Base-by-base conservation (phyloP, 1,140 invertebrate species). In the Drosophila bocqueti region DNA sequence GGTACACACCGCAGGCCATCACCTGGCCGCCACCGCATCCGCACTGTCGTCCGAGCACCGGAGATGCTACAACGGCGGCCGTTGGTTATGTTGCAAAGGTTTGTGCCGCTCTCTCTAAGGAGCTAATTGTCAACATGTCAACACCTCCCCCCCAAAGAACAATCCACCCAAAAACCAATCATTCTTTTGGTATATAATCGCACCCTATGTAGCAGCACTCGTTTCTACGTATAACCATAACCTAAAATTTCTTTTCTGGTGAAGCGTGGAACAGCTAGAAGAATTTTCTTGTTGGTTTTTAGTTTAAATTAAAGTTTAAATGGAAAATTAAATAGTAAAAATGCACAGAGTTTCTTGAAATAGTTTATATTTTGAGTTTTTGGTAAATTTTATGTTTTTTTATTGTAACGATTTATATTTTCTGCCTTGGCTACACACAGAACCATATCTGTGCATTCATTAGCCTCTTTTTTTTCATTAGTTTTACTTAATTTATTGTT, bases 61-160 rank as follows among this genome's bases (percentile, higher is more conserved):
- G 76, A 86, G 76, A 86, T 72, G 65, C 71, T 79, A 83, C 71
- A 40, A 79, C 61, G 61, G 66, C 78, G 81, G 81, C 58, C 76
- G 52, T 71, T 87, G 55, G 79, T 77, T 69, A 47, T 67, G 81
- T 74, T 87, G 76, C 79, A 83, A 87, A 87, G 83, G 83, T 87
- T 86, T 86, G 83, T 86, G 76, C 2, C 24, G 24, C 83, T 73
- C 79, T 80, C 69, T 62, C 55, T 49, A 0, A n/a, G 5, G 71
- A 77, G 63, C 67, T 63, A 66, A 65, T 47, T 64, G 65, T 71
- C 55, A 83, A 58, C 42, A 65, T 26, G 43, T 26, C 50, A 47
- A 75, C 26, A 52, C 40, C 8, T 18, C 46, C 45, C 49, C 54
- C 54, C 45, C 34, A 40, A 29, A 43, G 1, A 31, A 13, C 34